A percentile compares a stretch with the other conserved stretches of the same genome.
Evolutionary conservation across 2,888 invertebrate species (phyloP).

Genomic region (Ennomos fuscantarius): DNA sequence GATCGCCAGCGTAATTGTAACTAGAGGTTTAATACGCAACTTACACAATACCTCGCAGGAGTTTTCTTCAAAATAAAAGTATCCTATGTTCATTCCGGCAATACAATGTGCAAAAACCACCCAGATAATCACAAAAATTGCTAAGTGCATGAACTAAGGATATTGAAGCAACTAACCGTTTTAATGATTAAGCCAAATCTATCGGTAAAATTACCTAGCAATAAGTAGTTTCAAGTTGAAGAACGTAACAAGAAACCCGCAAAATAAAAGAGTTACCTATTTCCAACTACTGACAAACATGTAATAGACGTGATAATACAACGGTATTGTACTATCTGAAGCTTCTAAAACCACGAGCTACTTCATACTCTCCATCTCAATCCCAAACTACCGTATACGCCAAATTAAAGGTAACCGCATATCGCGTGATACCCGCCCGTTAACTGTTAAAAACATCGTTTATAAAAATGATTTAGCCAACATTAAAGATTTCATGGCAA

Average conservation of each 20-base stretch:
- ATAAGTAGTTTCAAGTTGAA: too few species aligned
- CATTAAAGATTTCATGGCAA: conserved; percentile 65
- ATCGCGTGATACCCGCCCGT: conserved; percentile 41
- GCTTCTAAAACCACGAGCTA: conserved; percentile 15
- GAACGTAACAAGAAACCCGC: too few species aligned
- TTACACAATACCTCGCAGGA: too few species aligned
- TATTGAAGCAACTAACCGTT: background rate
- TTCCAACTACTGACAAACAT: too few species aligned
- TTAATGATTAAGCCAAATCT: too few species aligned
- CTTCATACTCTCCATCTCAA: conserved; percentile 5
- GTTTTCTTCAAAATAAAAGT: too few species aligned
- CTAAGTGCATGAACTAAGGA: background rate
- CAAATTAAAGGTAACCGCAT: conserved; percentile 19
- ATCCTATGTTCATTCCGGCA: too few species aligned
- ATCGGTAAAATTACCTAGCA: too few species aligned
- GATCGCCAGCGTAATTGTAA: too few species aligned
- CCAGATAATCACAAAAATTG: background rate
- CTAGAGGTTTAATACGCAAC: too few species aligned
- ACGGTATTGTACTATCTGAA: conserved; percentile 11
- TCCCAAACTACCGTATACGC: conserved; percentile 25
- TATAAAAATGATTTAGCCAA: conserved; percentile 51
- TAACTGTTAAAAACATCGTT: conserved; percentile 40
- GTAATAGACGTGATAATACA: conserved; percentile 3
- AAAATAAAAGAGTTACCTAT: too few species aligned
- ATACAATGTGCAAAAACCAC: background rate